A percentile compares a stretch with the other conserved stretches of the same genome.
Evolutionary conservation across 2,888 invertebrate genomes (phyloP).

Genomic region (Melinaea marsaeus): DNA sequence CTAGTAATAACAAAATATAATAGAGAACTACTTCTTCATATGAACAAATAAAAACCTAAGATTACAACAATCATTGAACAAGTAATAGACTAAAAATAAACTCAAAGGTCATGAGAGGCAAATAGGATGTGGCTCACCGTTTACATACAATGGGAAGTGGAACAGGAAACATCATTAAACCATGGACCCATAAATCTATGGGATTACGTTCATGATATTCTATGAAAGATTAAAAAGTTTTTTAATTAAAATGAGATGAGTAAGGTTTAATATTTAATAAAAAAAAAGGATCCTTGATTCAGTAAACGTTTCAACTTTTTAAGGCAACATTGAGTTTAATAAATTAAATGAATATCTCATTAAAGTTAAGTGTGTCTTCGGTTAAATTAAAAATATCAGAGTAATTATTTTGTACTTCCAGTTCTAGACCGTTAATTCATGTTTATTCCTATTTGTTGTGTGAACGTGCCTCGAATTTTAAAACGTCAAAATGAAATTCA

Average conservation of each 20-base stretch:
- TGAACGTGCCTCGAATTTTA: too few species aligned
- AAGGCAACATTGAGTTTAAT: neutral
- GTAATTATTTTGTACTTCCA: slow-evolving; percentile 1
- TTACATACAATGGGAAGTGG: slow-evolving; percentile 16
- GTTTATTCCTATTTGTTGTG: too few species aligned
- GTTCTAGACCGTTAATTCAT: too few species aligned
- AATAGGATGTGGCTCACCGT: slow-evolving; percentile 15
- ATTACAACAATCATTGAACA: neutral
- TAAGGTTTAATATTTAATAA: too few species aligned
- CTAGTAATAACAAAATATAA: too few species aligned
- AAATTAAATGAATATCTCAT: neutral
- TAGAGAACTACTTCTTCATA: too few species aligned
- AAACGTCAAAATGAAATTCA: neutral
- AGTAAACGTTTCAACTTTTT: neutral
- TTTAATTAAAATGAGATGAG: neutral
- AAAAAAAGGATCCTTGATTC: neutral
- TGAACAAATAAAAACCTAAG: neutral
- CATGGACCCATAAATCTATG: slow-evolving; percentile 8
- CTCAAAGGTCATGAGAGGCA: slow-evolving; percentile 12
- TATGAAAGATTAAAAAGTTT: neutral
- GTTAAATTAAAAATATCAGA: neutral
- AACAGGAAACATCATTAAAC: slow-evolving; percentile 13
- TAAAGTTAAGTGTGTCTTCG: neutral
- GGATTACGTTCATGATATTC: neutral
- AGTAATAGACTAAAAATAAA: slow-evolving; percentile 16